Conservation (phyloP, 2,113 vertebrate genomes). For the Nibea albiflora region DNA sequence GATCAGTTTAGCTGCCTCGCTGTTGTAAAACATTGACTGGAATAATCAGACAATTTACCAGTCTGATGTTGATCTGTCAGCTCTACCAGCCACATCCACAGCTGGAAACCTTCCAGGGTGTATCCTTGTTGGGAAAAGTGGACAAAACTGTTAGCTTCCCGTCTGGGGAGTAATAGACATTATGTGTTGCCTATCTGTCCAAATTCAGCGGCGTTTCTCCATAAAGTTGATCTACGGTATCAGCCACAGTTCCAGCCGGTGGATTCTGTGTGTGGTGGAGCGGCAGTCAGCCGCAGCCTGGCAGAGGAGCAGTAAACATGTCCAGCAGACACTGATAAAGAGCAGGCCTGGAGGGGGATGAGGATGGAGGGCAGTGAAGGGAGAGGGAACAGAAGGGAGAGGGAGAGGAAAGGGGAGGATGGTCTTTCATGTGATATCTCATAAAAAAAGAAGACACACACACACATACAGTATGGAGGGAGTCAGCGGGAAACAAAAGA, state of each 20-base stretch:
- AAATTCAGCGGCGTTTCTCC: constrained; percentile 3
- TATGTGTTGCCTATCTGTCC: constrained; percentile 14
- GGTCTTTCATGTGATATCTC: not conserved
- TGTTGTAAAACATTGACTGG: not conserved
- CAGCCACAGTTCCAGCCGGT: not conserved
- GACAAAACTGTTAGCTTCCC: constrained; percentile 10
- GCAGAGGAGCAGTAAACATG: constrained; percentile 38
- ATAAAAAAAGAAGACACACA: not conserved
- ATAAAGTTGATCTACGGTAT: constrained; percentile 29
- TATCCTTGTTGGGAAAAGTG: not conserved
- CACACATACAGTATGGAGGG: not conserved
- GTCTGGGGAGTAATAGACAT: constrained; percentile 3
- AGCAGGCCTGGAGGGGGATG: not conserved
- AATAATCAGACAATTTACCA: constrained; percentile 7
- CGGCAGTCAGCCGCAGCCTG: not conserved
- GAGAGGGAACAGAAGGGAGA: not conserved
- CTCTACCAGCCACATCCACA: not conserved
- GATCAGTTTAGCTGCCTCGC: not conserved
- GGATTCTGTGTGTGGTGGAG: not conserved
- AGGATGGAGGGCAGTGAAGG: not conserved
- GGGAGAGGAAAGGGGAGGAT: not conserved
- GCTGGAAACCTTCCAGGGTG: not conserved
- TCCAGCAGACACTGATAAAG: constrained; percentile 31
- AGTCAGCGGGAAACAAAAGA: constrained; percentile 16
- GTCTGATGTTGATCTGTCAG: not conserved